Base-by-base conservation (phyloP, 2,797 vertebrate genomes). In the Hypotaenidia okinawae region DNA sequence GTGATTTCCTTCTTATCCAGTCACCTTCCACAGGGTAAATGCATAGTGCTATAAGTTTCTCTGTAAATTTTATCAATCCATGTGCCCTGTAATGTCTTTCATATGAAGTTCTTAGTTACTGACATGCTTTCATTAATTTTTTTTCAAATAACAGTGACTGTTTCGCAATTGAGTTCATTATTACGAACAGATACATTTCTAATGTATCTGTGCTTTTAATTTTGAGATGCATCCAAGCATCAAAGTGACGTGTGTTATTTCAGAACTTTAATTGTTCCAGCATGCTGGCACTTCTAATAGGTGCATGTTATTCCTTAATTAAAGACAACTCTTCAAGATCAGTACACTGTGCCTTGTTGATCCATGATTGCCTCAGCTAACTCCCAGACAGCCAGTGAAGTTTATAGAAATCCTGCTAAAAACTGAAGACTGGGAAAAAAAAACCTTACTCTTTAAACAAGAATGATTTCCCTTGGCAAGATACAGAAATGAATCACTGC, bases 401-500 rank as follows among this genome's bases (percentile, higher is more conserved):
- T 93, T 91, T 77, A 87, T 47, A 84, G 74, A 94, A 93, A 88
- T 45, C 55, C 61, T 73, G 61, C 70, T 82, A 51, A 89, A 89
- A 90, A 52, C 32, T 64, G 70, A 59, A 63, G 59, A 55, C 54
- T 54, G 25, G 47, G 22, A 4, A 23, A 22, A 78, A 88, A 87
- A 68, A 49, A 11, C 5, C 52, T 76, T 86, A 61, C 70, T 92
- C 76, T 94, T 94, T 75, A 94, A 93, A 80, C 61, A 93, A 87
- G 93, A 96, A 75, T 90, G 72, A 94, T 90, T 94, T 96, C 88
- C 86, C 61, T 92, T 97, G 95, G 95, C 95, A 96, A 67, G 78
- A 76, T 63, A 58, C 37, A 89, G 74, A 90, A 68, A 92, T 85
- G 93, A 96, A 92, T 95, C 93, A 87, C 93, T 90, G 93, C 90